Conservation (phyloP, 2,888 invertebrate genomes). For the Amphipyra berbera region DNA sequence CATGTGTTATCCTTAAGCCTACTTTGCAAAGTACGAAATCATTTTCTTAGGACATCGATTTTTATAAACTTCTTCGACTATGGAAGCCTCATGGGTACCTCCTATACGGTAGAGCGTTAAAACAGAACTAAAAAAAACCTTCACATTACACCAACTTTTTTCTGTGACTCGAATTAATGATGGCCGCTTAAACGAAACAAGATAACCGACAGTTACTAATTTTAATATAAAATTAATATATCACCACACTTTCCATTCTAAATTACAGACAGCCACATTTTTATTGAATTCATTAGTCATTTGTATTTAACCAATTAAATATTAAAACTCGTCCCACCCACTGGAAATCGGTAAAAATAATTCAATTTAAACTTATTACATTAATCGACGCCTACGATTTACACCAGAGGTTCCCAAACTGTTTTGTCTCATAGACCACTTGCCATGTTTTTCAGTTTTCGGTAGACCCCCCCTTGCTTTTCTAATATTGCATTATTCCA, state of each 20-base stretch:
- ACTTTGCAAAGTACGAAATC: too few species aligned
- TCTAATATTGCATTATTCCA: too few species aligned
- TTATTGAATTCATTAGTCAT: slow-evolving; percentile 59
- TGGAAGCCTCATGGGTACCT: too few species aligned
- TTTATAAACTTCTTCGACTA: too few species aligned
- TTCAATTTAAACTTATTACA: slow-evolving; percentile 59
- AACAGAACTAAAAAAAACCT: slow-evolving; percentile 1
- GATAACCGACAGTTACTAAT: slow-evolving; percentile 35
- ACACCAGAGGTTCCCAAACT: too few species aligned
- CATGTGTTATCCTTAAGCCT: too few species aligned
- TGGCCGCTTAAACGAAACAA: slow-evolving; percentile 33
- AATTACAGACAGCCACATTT: slow-evolving; percentile 29
- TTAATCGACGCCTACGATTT: slow-evolving; percentile 60
- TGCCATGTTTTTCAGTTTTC: too few species aligned
- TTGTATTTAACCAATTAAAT: slow-evolving; percentile 59
- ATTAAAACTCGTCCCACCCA: slow-evolving; percentile 47
- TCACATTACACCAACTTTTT: slow-evolving; percentile 10
- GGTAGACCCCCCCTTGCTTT: too few species aligned
- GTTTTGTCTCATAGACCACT: too few species aligned
- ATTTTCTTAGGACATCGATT: too few species aligned
- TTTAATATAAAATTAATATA: slow-evolving; percentile 52
- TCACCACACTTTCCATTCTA: slow-evolving; percentile 21
- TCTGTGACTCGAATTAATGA: slow-evolving; percentile 38
- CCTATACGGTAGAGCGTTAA: neutral
- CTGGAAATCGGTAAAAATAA: slow-evolving; percentile 48